Conservation (phyloP, 1,140 invertebrate genomes). For the Acromyrmex charruanus region DNA sequence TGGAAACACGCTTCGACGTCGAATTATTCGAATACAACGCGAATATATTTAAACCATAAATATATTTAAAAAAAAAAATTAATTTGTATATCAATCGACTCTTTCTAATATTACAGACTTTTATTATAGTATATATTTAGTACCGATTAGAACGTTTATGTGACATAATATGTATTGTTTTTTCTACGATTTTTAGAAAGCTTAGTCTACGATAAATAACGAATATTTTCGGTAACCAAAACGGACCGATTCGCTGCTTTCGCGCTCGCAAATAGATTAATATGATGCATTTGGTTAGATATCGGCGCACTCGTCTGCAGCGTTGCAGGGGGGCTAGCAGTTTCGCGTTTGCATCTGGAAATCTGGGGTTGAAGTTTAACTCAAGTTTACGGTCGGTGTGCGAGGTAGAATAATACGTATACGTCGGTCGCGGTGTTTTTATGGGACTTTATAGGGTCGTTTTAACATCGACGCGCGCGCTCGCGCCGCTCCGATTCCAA, state of each 20-base stretch:
- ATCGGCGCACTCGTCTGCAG: not conserved
- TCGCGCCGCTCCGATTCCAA: constrained; percentile 79
- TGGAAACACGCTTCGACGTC: constrained; percentile 4
- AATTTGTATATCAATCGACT: not conserved
- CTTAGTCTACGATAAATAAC: not conserved
- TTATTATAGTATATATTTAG: not conserved
- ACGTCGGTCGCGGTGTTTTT: constrained; percentile 65
- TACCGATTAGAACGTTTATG: not conserved
- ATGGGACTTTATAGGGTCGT: constrained; percentile 73
- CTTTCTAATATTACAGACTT: not conserved
- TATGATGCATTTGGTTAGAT: constrained; percentile 12
- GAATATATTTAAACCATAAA: not conserved
- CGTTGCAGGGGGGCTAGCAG: not conserved
- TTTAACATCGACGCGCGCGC: constrained; percentile 73
- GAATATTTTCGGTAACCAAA: constrained; percentile 8
- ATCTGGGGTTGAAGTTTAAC: constrained; percentile 55
- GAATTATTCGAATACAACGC: constrained; percentile 27
- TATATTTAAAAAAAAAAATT: not conserved
- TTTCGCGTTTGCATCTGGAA: constrained; percentile 40
- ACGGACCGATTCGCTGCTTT: not conserved
- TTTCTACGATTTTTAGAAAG: too few species aligned
- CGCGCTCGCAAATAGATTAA: constrained; percentile 49
- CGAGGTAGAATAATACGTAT: constrained; percentile 37
- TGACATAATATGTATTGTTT: not conserved
- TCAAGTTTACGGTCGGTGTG: constrained; percentile 46